Evolutionary conservation across 2,113 vertebrate genomes (phyloP).

Genomic region (Gavialis gangeticus): DNA sequence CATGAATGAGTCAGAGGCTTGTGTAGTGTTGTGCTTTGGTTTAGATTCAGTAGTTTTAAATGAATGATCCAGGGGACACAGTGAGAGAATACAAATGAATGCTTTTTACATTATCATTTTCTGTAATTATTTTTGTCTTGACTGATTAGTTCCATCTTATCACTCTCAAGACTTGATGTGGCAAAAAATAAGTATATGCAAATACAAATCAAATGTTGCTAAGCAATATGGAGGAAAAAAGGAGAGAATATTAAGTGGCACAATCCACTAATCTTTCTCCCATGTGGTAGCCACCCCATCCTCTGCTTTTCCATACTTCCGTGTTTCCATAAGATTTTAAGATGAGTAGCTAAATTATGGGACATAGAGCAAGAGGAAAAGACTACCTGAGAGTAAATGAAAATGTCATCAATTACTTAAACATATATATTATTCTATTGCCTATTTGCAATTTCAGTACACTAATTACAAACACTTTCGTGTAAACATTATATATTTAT

Average conservation of each 20-base stretch:
- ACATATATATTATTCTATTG: background rate
- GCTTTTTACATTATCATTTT: slow-evolving; percentile 26
- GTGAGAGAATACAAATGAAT: slow-evolving; percentile 33
- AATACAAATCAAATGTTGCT: background rate
- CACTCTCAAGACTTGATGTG: slow-evolving; percentile 5
- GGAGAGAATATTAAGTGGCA: background rate
- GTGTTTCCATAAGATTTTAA: background rate
- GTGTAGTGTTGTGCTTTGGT: background rate
- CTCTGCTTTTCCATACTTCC: background rate
- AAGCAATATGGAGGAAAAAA: background rate
- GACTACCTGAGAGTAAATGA: background rate
- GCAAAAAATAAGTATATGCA: background rate
- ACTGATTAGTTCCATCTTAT: slow-evolving; percentile 23
- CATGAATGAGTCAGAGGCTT: background rate
- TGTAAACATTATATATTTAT: background rate
- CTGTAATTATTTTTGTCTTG: slow-evolving; percentile 14
- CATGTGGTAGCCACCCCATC: background rate
- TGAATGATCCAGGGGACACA: slow-evolving; percentile 6
- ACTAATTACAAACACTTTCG: background rate
- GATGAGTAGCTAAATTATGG: background rate
- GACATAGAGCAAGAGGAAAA: background rate
- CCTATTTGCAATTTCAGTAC: background rate
- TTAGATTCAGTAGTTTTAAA: slow-evolving; percentile 41
- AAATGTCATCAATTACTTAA: background rate
- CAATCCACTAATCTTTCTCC: background rate